Conservation (phyloP, 2,113 vertebrate genomes). For the Tachuris rubrigastra region DNA sequence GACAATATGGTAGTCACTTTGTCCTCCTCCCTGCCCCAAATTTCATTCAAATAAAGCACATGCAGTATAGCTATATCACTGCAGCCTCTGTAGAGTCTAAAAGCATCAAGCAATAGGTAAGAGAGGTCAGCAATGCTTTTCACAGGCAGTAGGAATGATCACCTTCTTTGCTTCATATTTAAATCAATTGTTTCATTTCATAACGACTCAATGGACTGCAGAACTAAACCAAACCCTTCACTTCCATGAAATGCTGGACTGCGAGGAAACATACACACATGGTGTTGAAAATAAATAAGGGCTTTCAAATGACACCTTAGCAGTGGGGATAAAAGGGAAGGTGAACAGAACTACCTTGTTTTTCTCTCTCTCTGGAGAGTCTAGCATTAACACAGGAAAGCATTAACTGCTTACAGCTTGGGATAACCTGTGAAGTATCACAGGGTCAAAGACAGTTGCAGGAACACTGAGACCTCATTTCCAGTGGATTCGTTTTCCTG, state of each 20-base stretch:
- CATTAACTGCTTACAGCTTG: not conserved
- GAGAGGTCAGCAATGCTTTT: not conserved
- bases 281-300: not conserved
- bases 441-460: not conserved
- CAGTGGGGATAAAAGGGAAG: not conserved
- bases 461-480: not conserved
- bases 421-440: not conserved
- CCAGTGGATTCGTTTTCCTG: not conserved
- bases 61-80: not conserved
- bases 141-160: rapidly evolving
- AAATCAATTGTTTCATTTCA: not conserved
- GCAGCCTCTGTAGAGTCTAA: not conserved
- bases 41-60: not conserved
- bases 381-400: not conserved
- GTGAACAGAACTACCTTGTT: not conserved
- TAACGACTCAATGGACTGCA: not conserved
- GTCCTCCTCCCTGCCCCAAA: not conserved
- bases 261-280: not conserved
- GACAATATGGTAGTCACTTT: not conserved
- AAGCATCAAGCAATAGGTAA: not conserved
- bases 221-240: not conserved
- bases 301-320: not conserved
- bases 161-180: not conserved
- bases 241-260: not conserved
- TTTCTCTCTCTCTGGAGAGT: not conserved